These are phyloP conservation scores for Leptinotarsa lineolata DNA, from an alignment of 1,140 invertebrate genomes.

Conservation along the genomic window DNA sequence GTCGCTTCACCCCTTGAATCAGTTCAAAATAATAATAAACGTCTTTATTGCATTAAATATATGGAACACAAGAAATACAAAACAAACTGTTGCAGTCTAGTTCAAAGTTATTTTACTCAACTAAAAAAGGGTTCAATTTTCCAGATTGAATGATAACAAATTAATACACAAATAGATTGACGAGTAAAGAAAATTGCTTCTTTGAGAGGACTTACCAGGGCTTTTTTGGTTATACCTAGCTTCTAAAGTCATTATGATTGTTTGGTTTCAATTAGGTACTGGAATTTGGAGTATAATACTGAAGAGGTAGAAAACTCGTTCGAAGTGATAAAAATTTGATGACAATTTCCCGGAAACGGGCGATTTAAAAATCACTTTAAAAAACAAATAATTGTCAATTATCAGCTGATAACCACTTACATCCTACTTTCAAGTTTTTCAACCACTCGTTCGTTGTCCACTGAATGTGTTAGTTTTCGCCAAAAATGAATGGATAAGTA, in stretches of 20 bases:
- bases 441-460: too few species aligned
- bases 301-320: not conserved
- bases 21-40: not conserved
- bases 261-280: not conserved
- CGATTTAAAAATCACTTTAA: slow-evolving; percentile 10
- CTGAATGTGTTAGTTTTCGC: too few species aligned
- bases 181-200: not conserved
- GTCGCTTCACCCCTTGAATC: slow-evolving; percentile 81
- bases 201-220: slow-evolving; percentile 49
- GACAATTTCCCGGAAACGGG: slow-evolving; percentile 15
- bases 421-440: too few species aligned
- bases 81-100: too few species aligned
- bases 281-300: not conserved
- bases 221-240: slow-evolving; percentile 53
- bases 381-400: slow-evolving; percentile 25
- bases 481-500: too few species aligned
- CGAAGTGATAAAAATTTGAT: not conserved
- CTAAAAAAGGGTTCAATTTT: too few species aligned
- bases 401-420: not conserved
- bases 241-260: slow-evolving; percentile 45
- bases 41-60: not conserved
- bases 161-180: not conserved
- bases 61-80: too few species aligned
- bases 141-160: too few species aligned
- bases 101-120: too few species aligned